Evolutionary conservation across 2,797 vertebrate genomes (phyloP).

Genomic region (Spatula clypeata): DNA sequence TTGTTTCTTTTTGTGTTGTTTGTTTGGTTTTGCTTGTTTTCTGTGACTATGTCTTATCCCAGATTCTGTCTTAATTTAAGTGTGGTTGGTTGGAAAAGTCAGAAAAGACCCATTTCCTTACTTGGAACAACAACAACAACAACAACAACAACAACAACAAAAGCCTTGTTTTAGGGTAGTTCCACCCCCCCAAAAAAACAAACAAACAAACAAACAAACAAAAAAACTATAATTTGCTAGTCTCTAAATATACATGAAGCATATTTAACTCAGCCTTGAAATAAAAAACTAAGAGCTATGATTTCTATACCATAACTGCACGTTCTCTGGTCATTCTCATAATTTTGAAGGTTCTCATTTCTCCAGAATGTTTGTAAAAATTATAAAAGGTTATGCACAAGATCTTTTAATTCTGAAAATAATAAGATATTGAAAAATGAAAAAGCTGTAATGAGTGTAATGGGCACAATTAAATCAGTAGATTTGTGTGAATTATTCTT

Average conservation of each 20-base stretch:
- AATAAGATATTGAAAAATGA: background rate
- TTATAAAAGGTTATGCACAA: background rate
- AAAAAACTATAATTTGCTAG: background rate
- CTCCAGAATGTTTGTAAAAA: background rate
- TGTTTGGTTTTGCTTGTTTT: fast-evolving
- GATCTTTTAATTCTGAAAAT: background rate
- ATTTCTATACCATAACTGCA: background rate
- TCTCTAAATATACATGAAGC: background rate
- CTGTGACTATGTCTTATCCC: background rate
- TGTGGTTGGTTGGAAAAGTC: background rate
- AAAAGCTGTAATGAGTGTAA: background rate
- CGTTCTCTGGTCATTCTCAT: background rate
- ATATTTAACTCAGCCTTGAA: background rate
- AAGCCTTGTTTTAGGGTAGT: background rate
- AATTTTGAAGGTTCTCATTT: background rate
- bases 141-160: background rate
- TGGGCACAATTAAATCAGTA: background rate
- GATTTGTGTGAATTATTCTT: background rate
- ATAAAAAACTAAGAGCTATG: background rate
- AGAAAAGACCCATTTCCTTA: background rate
- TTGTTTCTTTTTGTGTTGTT: background rate
- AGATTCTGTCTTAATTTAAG: background rate
- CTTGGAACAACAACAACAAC: background rate
- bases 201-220: background rate
- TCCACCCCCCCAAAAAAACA: fast-evolving